These are phyloP conservation scores for Leuciscus waleckii DNA, from an alignment of 2,797 vertebrate genomes.

Conservation along the genomic window DNA sequence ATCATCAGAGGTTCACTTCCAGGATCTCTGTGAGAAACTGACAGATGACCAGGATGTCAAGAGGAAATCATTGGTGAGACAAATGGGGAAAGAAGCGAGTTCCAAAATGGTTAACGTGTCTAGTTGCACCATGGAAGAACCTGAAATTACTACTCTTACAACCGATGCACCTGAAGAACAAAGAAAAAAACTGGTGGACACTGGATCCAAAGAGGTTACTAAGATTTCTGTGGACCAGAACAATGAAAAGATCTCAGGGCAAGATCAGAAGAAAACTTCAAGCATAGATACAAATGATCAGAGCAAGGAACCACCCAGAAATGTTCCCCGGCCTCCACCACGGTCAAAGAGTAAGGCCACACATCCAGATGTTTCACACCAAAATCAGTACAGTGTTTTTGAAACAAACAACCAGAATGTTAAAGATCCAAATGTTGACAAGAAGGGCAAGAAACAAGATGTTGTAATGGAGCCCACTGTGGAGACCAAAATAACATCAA, in stretches of 20 bases:
- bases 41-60: conserved; percentile 14
- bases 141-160: not conserved
- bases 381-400: conserved; percentile 11
- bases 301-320: not conserved
- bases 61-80: not conserved
- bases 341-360: conserved; percentile 22
- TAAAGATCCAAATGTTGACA: not conserved
- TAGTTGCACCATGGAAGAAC: not conserved
- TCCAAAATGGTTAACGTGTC: not conserved
- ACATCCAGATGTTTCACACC: conserved; percentile 20
- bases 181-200: not conserved
- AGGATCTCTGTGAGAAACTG: conserved; percentile 19
- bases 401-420: conserved; percentile 19
- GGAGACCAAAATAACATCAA: not conserved
- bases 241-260: not conserved
- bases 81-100: conserved; percentile 10
- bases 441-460: conserved; percentile 17
- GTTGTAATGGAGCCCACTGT: not conserved
- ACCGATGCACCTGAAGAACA: not conserved
- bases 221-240: not conserved
- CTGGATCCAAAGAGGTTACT: not conserved
- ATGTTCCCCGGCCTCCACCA: conserved; percentile 16
- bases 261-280: conserved; percentile 10
- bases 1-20: not conserved
- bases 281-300: not conserved